These are phyloP conservation scores for Diabrotica undecimpunctata DNA, from an alignment of 1,140 invertebrate species.

Conservation along the genomic window DNA sequence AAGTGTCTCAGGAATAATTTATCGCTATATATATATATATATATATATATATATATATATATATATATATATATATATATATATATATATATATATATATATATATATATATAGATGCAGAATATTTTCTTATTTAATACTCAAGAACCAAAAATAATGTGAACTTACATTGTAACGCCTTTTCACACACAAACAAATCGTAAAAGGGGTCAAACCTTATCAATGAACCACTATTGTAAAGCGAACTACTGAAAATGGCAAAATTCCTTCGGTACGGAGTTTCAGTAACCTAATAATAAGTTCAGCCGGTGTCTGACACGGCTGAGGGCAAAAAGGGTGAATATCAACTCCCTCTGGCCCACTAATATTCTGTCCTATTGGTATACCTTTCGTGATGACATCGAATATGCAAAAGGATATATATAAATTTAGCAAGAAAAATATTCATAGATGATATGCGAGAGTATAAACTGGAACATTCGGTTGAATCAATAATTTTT, in stretches of 20 bases:
- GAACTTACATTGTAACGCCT: background rate
- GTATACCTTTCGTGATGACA: conserved; percentile 17
- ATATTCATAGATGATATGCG: background rate
- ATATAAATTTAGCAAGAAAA: conserved; percentile 9
- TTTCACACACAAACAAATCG: background rate
- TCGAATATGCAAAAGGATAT: conserved; percentile 13
- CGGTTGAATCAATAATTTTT: conserved; percentile 21
- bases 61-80: no score
- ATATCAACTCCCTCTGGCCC: background rate
- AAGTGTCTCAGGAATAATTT: no score
- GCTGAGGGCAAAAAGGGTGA: background rate
- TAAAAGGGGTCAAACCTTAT: background rate
- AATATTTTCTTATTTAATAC: no score
- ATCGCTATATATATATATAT: no score
- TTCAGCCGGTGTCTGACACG: conserved; percentile 11
- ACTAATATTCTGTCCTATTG: conserved; percentile 7
- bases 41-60: no score
- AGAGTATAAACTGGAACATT: background rate
- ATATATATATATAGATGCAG: no score
- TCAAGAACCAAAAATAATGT: no score
- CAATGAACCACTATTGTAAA: background rate
- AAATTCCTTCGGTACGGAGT: conserved; percentile 10
- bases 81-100: no score
- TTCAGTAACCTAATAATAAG: conserved; percentile 17
- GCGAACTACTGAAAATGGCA: background rate